A percentile compares a stretch with the other conserved stretches of the same genome.
Conservation (phyloP, 2,888 invertebrate genomes). For the Ceratothoa steindachneri region DNA sequence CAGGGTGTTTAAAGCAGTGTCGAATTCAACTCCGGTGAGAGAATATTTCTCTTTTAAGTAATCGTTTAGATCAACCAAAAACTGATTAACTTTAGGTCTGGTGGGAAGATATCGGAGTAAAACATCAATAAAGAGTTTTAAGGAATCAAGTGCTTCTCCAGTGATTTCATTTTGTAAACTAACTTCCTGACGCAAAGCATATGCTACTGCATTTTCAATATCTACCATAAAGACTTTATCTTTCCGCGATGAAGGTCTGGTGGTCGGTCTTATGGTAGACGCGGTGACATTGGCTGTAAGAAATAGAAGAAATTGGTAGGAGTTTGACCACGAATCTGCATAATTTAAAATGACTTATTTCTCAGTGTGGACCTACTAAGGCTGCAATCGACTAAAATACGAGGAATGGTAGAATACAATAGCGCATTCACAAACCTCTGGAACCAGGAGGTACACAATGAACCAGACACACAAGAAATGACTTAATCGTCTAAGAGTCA, state of each 20-base stretch:
- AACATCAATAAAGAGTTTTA: constrained; percentile 69
- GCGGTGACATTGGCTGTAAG: neutral
- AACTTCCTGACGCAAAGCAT: constrained; percentile 78
- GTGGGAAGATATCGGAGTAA: constrained; percentile 76
- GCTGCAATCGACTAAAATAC: too few species aligned
- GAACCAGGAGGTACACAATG: too few species aligned
- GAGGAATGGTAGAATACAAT: too few species aligned
- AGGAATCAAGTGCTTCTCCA: constrained; percentile 67
- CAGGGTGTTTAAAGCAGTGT: neutral
- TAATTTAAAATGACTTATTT: too few species aligned
- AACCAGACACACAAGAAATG: too few species aligned
- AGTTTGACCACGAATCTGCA: too few species aligned
- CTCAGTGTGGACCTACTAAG: too few species aligned
- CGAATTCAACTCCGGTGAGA: neutral
- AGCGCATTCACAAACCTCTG: too few species aligned
- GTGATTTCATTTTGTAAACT: constrained; percentile 65
- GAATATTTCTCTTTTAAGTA: constrained; percentile 19
- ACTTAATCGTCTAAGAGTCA: too few species aligned
- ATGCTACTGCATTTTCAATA: constrained; percentile 78
- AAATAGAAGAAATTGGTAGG: neutral
- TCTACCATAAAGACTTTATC: constrained; percentile 71
- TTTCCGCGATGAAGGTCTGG: neutral
- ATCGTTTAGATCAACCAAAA: constrained; percentile 62
- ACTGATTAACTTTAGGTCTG: constrained; percentile 63
- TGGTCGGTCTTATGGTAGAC: neutral